These are phyloP conservation scores for Saturnia japonica DNA, from an alignment of 2,888 invertebrate genomes.

Conservation along the genomic window DNA sequence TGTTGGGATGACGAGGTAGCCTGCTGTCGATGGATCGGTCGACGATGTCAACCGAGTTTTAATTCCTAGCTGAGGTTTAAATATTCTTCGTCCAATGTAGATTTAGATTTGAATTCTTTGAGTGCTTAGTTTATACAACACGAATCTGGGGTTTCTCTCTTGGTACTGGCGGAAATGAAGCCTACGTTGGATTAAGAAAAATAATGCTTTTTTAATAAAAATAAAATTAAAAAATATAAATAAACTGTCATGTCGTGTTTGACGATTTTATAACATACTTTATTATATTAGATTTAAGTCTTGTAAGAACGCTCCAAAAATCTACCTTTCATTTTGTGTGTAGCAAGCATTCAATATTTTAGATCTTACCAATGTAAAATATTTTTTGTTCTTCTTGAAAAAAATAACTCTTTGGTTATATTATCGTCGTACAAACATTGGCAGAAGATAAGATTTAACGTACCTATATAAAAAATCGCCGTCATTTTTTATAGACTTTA, in stretches of 20 bases:
- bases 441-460: not conserved
- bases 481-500: not conserved
- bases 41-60: conserved; percentile 51
- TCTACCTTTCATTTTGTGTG: not conserved
- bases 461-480: conserved; percentile 17
- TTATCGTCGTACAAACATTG: not conserved
- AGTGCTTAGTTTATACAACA: conserved; percentile 70
- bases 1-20: not conserved
- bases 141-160: conserved; percentile 30
- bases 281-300: not conserved
- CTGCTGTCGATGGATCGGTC: conserved; percentile 48
- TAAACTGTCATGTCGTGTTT: not conserved
- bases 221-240: not conserved
- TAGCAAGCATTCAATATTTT: not conserved
- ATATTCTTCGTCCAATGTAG: conserved; percentile 78
- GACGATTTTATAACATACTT: not conserved
- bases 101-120: conserved; percentile 56
- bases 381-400: not conserved
- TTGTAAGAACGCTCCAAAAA: not conserved
- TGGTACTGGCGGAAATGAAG: conserved; percentile 22
- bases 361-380: no score
- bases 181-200: conserved; percentile 20
- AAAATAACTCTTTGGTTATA: not conserved
- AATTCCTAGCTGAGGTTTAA: conserved; percentile 58
- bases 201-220: not conserved